Evolutionary conservation across 2,113 vertebrate species (phyloP).

Genomic region (Perca schrenkii): DNA sequence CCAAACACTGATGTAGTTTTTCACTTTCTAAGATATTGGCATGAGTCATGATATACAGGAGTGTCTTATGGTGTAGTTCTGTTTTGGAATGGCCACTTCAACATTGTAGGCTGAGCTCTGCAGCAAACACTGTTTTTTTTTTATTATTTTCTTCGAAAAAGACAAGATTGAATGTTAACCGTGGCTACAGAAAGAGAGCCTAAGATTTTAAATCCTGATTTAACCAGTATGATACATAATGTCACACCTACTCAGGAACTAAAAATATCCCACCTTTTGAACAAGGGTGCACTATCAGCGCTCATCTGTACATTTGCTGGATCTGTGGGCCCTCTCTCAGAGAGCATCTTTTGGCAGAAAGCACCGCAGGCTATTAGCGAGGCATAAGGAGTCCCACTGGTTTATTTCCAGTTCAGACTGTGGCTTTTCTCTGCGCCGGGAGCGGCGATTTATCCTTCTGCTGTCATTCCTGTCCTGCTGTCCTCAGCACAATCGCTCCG

Average conservation of each 20-base stretch:
- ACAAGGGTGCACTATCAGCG: slow-evolving; percentile 16
- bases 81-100: neutral
- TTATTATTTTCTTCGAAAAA: neutral
- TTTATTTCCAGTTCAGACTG: slow-evolving; percentile 71
- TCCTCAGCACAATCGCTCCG: slow-evolving; percentile 75
- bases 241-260: slow-evolving; percentile 39
- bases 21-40: slow-evolving; percentile 15
- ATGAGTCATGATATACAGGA: slow-evolving; percentile 24
- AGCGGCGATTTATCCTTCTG: slow-evolving; percentile 75
- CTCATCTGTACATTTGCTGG: slow-evolving; percentile 33
- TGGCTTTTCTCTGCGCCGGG: slow-evolving; percentile 58
- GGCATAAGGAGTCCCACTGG: slow-evolving; percentile 70
- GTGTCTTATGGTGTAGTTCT: neutral
- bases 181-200: neutral
- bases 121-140: neutral
- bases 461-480: slow-evolving; percentile 72
- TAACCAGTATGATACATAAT: slow-evolving; percentile 24
- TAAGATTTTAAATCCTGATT: slow-evolving; percentile 28
- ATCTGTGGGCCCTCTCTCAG: slow-evolving; percentile 28
- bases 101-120: neutral
- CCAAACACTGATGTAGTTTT: slow-evolving; percentile 38
- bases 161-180: neutral
- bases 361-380: slow-evolving; percentile 66
- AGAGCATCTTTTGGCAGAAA: slow-evolving; percentile 50
- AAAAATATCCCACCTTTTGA: slow-evolving; percentile 44